Percentiles rank a stretch among this genome's conserved stretches.
These are phyloP conservation scores for Girardia tigrina DNA, from an alignment of 2,888 invertebrate species.

Conservation along the genomic window DNA sequence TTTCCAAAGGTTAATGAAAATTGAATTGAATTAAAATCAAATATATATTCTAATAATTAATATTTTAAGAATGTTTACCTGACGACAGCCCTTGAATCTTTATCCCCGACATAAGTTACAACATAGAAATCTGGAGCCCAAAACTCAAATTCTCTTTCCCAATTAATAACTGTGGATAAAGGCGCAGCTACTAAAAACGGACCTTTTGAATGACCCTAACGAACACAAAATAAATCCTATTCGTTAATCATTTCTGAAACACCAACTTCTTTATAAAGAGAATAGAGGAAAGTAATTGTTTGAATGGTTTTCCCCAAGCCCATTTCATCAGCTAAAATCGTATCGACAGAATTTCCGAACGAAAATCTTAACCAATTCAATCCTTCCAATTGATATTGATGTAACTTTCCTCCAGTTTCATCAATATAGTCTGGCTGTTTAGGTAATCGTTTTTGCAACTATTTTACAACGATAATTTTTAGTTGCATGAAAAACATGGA, in stretches of 20 bases:
- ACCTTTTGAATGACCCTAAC: conserved; percentile 78
- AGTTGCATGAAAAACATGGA: neutral
- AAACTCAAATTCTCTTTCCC: conserved; percentile 97
- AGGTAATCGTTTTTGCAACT: conserved; percentile 46
- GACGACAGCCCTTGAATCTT: conserved; percentile 74
- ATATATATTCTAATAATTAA: neutral
- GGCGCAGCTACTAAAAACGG: conserved; percentile 94
- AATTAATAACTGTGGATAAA: conserved; percentile 94
- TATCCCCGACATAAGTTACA: conserved; percentile 66
- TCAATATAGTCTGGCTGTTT: conserved; percentile 79
- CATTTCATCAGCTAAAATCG: conserved; percentile 97
- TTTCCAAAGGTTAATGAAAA: too few relatives aligned
- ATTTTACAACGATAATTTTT: neutral
- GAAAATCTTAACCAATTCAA: conserved; percentile 93
- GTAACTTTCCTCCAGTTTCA: conserved; percentile 78
- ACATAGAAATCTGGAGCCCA: conserved; percentile 98
- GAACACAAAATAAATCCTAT: neutral
- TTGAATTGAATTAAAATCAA: too few relatives aligned
- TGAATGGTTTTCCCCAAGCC: conserved; percentile 99
- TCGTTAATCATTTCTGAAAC: neutral
- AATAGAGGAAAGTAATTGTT: conserved; percentile 92
- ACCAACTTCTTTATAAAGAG: conserved; percentile 72
- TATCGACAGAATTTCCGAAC: conserved; percentile 87
- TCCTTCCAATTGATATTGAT: conserved; percentile 93
- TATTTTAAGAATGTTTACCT: conserved; percentile 40